Evolutionary conservation across 2,888 invertebrate species (phyloP).

Genomic region (Leucophenga montana): DNA sequence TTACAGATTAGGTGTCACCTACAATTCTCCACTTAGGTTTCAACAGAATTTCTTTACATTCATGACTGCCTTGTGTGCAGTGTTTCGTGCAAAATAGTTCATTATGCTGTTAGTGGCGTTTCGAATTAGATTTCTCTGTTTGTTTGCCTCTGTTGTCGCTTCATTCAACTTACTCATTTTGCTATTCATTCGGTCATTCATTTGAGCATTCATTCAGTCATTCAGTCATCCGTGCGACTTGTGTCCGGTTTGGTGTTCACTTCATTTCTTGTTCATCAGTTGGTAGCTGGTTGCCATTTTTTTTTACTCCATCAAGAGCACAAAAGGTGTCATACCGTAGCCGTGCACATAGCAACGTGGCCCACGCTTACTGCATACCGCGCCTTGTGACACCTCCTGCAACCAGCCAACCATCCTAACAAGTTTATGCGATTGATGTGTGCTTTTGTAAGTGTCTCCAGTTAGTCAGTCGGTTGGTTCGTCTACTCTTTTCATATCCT

Average conservation of each 20-base stretch:
- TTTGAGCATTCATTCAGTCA: slow-evolving; percentile 1
- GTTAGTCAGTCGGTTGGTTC: slow-evolving; percentile 26
- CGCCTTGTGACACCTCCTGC: background rate
- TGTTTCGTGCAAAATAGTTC: slow-evolving; percentile 41
- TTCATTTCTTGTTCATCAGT: slow-evolving; percentile 2
- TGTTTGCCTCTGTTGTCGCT: slow-evolving; percentile 9
- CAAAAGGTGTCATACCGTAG: slow-evolving; percentile 17
- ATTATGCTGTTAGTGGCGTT: slow-evolving; percentile 43
- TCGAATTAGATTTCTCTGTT: background rate
- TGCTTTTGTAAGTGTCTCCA: slow-evolving; percentile 7
- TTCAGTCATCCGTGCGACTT: slow-evolving; percentile 7
- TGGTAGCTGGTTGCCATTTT: too few relatives aligned
- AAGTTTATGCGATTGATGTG: slow-evolving; percentile 6
- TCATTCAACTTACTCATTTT: slow-evolving; percentile 1
- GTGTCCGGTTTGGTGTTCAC: slow-evolving; percentile 3
- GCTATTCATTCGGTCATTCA: slow-evolving; percentile 6
- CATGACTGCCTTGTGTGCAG: background rate
- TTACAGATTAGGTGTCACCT: too few relatives aligned
- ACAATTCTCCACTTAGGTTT: background rate
- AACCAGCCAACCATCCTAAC: background rate
- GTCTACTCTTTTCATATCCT: slow-evolving; percentile 53
- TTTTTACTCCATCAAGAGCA: background rate
- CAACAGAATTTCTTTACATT: background rate
- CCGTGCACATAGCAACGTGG: background rate
- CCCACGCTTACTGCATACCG: background rate